Evolutionary conservation across 2,797 vertebrate genomes (phyloP), one percentile per base, ranked within the genome.

Genomic region (Karalla daura): DNA sequence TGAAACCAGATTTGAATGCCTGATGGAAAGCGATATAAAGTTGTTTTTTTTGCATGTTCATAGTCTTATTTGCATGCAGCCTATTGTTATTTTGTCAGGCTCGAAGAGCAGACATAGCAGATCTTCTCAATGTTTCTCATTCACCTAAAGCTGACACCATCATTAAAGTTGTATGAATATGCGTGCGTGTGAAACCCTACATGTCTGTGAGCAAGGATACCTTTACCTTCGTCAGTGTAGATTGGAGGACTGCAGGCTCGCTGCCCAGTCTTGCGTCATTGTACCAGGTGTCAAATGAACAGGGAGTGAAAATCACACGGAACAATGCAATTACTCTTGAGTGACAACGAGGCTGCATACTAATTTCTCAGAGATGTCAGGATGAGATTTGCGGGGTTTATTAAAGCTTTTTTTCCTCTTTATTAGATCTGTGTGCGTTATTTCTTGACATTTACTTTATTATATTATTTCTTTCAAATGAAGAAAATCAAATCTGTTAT

Each of bases 161-260:
- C 74, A 70, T 86, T n/a, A 84, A 81, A 66, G 28, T 39, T 76
- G 39, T 55, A 75, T 52, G 15, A 49, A 35, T 35, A 3, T 44
- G 55, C 36, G 61, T 27, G 45, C 7, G 15, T 56, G 46, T 33
- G 35, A 30, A 32, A 5, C 5, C 3, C 4, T 20, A 0, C 2
- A 0, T 20, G 47, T 49, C 24, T 64, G 20, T 24, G 21, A 17
- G 52, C 10, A 20, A 12, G 33, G 32, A 45, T 46, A 24, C 9
- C 13, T 63, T 51, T 55, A n/a, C 18, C 4, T 20, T 20, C 18
- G 28, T 62, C 28, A 41, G 1, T n/a, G n/a, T n/a, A n/a, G n/a
- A n/a, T n/a, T n/a, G 32, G 28, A 45, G 63, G 51, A 70, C 17
- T 35, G 18, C 15, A 3, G 17, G 7, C 51, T 71, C 33, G 20